phyloP scores from a whole-genome alignment of 1,140 invertebrate genomes.

The Drosophila sturtevanti region DNA sequence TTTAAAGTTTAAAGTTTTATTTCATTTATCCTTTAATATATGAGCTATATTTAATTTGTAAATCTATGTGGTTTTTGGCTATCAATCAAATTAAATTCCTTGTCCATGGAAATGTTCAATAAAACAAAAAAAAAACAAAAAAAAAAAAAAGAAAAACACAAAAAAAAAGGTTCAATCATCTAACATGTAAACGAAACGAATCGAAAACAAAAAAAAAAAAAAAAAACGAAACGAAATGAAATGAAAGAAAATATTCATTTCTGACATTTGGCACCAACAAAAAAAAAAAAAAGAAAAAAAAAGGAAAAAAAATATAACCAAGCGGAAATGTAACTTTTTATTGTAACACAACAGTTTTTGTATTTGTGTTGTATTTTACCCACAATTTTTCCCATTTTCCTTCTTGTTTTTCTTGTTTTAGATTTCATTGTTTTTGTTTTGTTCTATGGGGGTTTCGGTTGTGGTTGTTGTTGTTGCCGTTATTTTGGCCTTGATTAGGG shows the following conservation, averaged over 20 bases:
- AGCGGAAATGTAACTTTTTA: constrained; percentile 8
- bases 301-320: neutral
- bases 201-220: neutral
- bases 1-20: too few relatives aligned
- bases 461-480: constrained; percentile 41
- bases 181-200: neutral
- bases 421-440: neutral
- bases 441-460: neutral
- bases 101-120: too few relatives aligned
- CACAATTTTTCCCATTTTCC: neutral
- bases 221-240: neutral
- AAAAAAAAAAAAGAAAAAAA: neutral
- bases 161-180: constrained; percentile 1
- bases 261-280: neutral
- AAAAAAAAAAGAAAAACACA: neutral
- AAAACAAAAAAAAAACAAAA: neutral
- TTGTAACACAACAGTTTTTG: neutral
- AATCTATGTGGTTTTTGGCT: too few relatives aligned
- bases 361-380: neutral
- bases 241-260: constrained; percentile 1
- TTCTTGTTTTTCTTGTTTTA: neutral
- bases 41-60: too few relatives aligned
- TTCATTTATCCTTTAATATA: too few relatives aligned
- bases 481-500: constrained; percentile 61
- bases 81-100: too few relatives aligned